Evolutionary conservation across 30 jellyfish, hydroid and myxozoan species (phyloP).

Genomic region (Aurelia coerulea): DNA sequence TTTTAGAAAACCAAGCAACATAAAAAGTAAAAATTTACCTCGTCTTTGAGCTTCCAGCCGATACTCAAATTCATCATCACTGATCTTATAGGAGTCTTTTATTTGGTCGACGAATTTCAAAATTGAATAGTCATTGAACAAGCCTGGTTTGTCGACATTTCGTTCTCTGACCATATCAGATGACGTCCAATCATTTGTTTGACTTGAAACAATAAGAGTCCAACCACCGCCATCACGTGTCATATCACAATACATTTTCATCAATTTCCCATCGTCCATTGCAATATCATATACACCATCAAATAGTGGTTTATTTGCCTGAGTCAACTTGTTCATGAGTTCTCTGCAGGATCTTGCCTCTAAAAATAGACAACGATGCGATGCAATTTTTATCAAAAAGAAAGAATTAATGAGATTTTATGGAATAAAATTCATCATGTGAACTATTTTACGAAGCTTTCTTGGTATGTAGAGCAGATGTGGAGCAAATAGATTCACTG

Average conservation of each 20-base stretch:
- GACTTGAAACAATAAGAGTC: slow-evolving; percentile 90
- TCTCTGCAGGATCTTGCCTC: slow-evolving; percentile 85
- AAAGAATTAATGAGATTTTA: too few relatives aligned
- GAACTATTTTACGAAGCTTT: too few relatives aligned
- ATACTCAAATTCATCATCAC: too few relatives aligned
- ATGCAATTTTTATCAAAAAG: too few relatives aligned
- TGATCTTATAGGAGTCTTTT: not conserved
- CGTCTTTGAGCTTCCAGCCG: too few relatives aligned
- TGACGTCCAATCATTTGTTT: slow-evolving; percentile 79
- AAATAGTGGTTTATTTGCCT: slow-evolving; percentile 20
- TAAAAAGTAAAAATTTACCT: too few relatives aligned
- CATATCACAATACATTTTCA: slow-evolving; percentile 93
- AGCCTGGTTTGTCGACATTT: slow-evolving; percentile 62
- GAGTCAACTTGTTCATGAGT: slow-evolving; percentile 40
- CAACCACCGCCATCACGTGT: slow-evolving; percentile 98
- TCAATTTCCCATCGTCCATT: slow-evolving; percentile 37
- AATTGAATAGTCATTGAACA: slow-evolving; percentile 79
- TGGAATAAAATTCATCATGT: too few relatives aligned
- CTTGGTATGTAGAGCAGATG: too few relatives aligned
- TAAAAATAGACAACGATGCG: not conserved
- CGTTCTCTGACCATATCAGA: slow-evolving; percentile 70
- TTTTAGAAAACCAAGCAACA: too few relatives aligned
- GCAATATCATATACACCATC: slow-evolving; percentile 78
- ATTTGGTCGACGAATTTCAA: slow-evolving; percentile 76
- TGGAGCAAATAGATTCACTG: too few relatives aligned